These are phyloP conservation scores for Drosophila ercepeae DNA, from an alignment of 1,140 invertebrate species.

Conservation along the genomic window DNA sequence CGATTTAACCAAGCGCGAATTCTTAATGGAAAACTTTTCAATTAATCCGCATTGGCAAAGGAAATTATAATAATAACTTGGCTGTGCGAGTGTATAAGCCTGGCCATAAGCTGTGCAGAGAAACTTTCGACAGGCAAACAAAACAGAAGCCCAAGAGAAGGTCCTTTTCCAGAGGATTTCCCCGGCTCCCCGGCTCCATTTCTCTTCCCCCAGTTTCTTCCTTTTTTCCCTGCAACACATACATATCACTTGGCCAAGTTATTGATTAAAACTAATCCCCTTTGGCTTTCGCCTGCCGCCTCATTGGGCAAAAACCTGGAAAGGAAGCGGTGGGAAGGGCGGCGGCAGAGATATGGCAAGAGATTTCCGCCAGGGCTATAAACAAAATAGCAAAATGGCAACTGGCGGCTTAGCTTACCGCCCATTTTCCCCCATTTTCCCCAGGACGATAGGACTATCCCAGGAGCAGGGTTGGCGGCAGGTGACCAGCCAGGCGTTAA, in stretches of 20 bases:
- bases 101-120: conserved; percentile 52
- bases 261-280: conserved; percentile 82
- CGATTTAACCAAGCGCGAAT: conserved; percentile 72
- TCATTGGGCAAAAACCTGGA: conserved; percentile 60
- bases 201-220: too few species aligned
- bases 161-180: conserved; percentile 13
- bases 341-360: conserved; percentile 15
- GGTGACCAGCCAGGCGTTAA: conserved; percentile 76
- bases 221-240: neutral
- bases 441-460: too few species aligned
- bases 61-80: conserved; percentile 80
- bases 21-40: conserved; percentile 80
- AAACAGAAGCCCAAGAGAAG: conserved; percentile 49
- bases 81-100: conserved; percentile 36
- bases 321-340: neutral
- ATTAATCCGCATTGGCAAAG: conserved; percentile 77
- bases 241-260: conserved; percentile 65
- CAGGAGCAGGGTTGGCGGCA: conserved; percentile 22
- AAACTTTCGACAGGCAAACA: conserved; percentile 76
- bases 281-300: conserved; percentile 76
- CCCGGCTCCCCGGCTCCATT: neutral
- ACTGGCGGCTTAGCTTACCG: conserved; percentile 58
- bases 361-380: conserved; percentile 70
- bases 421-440: conserved; percentile 3
- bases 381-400: conserved; percentile 76